Conservation (phyloP, 30 jellyfish, hydroid and myxozoan species). For the Phacellophora camtschatica region DNA sequence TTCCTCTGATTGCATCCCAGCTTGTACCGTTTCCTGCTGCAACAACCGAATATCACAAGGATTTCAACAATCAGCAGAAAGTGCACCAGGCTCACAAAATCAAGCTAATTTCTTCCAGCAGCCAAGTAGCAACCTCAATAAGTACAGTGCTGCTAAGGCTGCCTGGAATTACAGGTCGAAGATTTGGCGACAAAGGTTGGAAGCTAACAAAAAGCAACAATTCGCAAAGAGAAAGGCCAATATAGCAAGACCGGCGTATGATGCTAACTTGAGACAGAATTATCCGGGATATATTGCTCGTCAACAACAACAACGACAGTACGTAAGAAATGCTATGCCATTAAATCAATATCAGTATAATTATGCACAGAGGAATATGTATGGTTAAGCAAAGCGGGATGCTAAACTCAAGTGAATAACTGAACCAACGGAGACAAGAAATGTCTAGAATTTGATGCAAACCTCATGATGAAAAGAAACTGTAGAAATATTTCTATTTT, state of each 20-base stretch:
- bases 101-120: constrained; percentile 4
- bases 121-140: background rate
- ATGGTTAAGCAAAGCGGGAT: too few species aligned
- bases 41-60: constrained; percentile 2
- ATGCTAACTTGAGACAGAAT: background rate
- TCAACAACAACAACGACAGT: constrained; percentile 9
- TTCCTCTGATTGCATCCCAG: constrained; percentile 58
- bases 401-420: too few species aligned
- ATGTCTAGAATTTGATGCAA: too few species aligned
- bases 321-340: background rate
- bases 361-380: background rate
- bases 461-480: too few species aligned
- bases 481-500: too few species aligned
- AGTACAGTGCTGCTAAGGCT: constrained; percentile 48
- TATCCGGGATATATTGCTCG: background rate
- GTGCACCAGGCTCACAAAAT: background rate
- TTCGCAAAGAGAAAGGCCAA: background rate
- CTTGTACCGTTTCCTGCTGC: constrained; percentile 62
- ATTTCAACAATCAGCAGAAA: background rate
- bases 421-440: too few species aligned
- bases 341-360: background rate
- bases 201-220: background rate
- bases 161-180: constrained; percentile 64
- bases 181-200: constrained; percentile 58
- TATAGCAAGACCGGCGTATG: constrained; percentile 10